These are phyloP conservation scores for cattle (Bos taurus) DNA, from an alignment of 2,113 vertebrate genomes.

Conservation along the genomic window DNA sequence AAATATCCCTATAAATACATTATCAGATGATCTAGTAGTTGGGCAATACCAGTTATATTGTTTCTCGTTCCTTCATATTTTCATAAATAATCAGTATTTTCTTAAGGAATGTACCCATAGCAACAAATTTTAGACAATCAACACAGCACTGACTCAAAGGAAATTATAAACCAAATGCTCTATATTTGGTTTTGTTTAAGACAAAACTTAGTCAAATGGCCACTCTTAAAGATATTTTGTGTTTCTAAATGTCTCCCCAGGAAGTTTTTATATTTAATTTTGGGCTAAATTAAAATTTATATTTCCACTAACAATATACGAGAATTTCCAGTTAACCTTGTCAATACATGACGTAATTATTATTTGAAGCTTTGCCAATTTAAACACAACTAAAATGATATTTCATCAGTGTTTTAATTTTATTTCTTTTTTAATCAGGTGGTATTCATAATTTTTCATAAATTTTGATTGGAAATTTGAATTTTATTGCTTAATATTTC, in stretches of 20 bases:
- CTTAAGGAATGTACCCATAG: background rate
- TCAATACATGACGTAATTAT: background rate
- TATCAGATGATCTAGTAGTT: background rate
- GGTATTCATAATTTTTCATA: background rate
- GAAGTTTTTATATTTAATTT: background rate
- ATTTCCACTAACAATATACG: background rate
- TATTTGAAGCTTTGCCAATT: background rate
- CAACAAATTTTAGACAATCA: background rate
- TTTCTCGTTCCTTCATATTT: background rate
- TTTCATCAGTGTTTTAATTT: background rate
- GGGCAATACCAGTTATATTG: background rate
- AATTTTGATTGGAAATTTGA: background rate
- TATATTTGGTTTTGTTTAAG: background rate
- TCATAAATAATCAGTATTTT: background rate
- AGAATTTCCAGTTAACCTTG: background rate
- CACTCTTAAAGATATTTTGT: background rate
- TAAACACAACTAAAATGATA: background rate
- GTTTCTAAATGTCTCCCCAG: background rate
- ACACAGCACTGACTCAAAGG: background rate
- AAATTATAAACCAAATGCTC: background rate
- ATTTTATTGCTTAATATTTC: background rate
- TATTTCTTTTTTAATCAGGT: background rate
- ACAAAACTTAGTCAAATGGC: background rate
- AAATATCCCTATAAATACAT: background rate
- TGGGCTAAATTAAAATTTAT: background rate